Evolutionary conservation across 2,113 vertebrate species (phyloP).

Genomic region (Chamaetylas fuelleborni): DNA sequence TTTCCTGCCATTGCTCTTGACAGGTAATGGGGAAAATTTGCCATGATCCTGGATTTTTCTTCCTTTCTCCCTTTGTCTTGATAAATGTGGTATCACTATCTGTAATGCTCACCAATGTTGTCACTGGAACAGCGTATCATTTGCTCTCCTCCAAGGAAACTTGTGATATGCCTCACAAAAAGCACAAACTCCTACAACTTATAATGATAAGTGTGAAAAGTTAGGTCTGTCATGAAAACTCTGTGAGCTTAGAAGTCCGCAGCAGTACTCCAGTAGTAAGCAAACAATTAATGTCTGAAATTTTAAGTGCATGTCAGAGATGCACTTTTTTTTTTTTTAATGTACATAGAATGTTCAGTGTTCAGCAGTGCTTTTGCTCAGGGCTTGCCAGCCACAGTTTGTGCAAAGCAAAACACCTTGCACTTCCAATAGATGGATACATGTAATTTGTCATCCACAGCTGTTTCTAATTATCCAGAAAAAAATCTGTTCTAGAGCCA

Average conservation of each 20-base stretch:
- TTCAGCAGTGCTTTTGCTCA: background rate
- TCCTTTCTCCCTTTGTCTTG: background rate
- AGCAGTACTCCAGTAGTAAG: background rate
- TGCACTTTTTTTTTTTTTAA: background rate
- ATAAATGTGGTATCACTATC: background rate
- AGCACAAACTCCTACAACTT: background rate
- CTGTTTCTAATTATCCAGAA: background rate
- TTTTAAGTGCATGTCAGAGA: background rate
- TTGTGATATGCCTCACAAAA: background rate
- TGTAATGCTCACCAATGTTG: background rate
- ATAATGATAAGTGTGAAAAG: background rate
- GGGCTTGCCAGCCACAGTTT: background rate
- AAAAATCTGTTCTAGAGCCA: background rate
- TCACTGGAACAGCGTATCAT: background rate
- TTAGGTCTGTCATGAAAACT: background rate
- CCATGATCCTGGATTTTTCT: background rate
- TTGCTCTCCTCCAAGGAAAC: background rate
- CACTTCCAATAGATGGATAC: background rate
- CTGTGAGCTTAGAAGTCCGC: background rate
- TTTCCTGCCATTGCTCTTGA: conserved; percentile 88
- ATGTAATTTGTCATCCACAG: background rate
- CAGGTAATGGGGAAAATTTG: conserved; percentile 71
- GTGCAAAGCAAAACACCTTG: background rate
- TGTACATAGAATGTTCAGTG: background rate
- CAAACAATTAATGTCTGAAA: background rate